These are phyloP conservation scores for Crocodylus rhombifer DNA, from an alignment of 2,797 vertebrate species.

Conservation along the genomic window DNA sequence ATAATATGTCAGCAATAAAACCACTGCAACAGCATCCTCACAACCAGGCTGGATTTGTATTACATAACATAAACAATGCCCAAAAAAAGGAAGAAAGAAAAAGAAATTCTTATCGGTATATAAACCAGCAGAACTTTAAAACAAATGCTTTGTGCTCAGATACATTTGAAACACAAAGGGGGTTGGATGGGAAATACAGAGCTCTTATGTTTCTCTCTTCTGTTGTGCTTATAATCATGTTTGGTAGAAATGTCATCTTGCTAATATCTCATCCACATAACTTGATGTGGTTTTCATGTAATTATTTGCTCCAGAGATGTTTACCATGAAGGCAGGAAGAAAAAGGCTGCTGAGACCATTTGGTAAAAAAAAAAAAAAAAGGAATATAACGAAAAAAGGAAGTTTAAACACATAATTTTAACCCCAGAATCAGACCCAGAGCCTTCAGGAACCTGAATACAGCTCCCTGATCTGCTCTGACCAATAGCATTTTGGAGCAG, in stretches of 20 bases:
- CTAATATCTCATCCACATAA: slow-evolving; percentile 58
- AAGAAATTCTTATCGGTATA: neutral
- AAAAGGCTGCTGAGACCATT: neutral
- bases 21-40: fast-evolving
- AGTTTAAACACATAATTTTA: neutral
- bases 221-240: slow-evolving; percentile 57
- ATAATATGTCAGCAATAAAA: neutral
- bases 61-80: neutral
- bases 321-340: neutral
- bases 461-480: neutral
- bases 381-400: neutral
- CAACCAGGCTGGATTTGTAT: neutral
- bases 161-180: slow-evolving; percentile 30
- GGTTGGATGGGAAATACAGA: slow-evolving; percentile 64
- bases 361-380: neutral
- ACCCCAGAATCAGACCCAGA: fast-evolving
- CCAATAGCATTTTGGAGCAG: neutral
- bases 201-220: slow-evolving; percentile 19
- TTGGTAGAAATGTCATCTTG: slow-evolving; percentile 41
- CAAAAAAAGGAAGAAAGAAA: too few relatives aligned
- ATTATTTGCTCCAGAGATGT: slow-evolving; percentile 52
- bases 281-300: neutral
- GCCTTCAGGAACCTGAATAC: neutral
- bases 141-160: slow-evolving; percentile 15
- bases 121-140: neutral